Percentiles rank a stretch among this genome's conserved stretches.
phyloP scores from a whole-genome alignment of 2,888 invertebrate genomes.

The Polydrusus pterygomalis region DNA sequence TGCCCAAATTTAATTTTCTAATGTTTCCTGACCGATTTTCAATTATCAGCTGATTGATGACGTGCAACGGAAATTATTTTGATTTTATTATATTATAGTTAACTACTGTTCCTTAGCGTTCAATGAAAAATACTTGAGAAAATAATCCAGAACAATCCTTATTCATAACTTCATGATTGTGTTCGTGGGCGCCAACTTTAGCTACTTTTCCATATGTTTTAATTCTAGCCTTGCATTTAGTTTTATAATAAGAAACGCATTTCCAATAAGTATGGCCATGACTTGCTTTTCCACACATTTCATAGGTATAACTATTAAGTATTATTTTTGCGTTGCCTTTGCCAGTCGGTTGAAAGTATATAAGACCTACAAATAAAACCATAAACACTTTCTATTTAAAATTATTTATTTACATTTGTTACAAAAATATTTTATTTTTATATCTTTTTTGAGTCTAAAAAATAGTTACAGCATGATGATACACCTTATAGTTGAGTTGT shows the following conservation, averaged over 20 bases:
- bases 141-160: slow-evolving; percentile 50
- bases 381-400: no score
- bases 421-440: no score
- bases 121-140: slow-evolving; percentile 44
- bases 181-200: slow-evolving; percentile 44
- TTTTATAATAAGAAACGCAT: slow-evolving; percentile 60
- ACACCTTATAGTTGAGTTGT: no score
- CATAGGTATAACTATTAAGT: slow-evolving; percentile 58
- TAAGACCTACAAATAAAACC: slow-evolving; percentile 56
- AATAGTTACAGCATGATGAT: no score
- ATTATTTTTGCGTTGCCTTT: slow-evolving; percentile 61
- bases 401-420: no score
- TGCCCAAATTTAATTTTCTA: no score
- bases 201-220: slow-evolving; percentile 57
- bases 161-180: slow-evolving; percentile 58
- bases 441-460: no score
- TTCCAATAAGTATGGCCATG: slow-evolving; percentile 58
- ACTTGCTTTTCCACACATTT: slow-evolving; percentile 49
- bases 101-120: background rate
- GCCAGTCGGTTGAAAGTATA: slow-evolving; percentile 60
- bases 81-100: no score
- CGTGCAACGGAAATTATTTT: no score
- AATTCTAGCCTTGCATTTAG: slow-evolving; percentile 59
- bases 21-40: no score
- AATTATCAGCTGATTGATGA: no score